These are phyloP conservation scores for Turritopsis dohrnii DNA, from an alignment of 30 jellyfish, hydroid and myxozoan species.

Conservation along the genomic window DNA sequence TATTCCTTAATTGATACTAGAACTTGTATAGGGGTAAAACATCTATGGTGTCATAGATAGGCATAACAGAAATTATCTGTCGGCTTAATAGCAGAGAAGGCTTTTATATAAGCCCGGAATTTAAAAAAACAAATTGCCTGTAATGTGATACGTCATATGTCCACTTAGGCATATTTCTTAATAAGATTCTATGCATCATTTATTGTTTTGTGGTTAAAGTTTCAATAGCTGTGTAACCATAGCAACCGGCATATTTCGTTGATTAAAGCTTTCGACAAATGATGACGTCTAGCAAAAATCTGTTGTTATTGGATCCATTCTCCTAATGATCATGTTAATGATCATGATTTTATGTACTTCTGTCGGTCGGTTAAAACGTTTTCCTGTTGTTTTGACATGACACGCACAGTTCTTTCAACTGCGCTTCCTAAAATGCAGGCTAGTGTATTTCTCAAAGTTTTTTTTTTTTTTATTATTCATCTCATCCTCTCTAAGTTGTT, in stretches of 20 bases:
- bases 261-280: background rate
- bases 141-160: background rate
- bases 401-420: no score
- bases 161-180: background rate
- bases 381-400: background rate
- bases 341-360: no score
- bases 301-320: background rate
- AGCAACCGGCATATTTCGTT: background rate
- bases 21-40: background rate
- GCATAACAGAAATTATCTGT: background rate
- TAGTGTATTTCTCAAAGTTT: no score
- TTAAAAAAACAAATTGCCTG: background rate
- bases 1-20: background rate
- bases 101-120: background rate
- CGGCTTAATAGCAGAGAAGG: background rate
- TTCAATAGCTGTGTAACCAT: background rate
- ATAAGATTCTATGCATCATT: background rate
- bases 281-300: background rate
- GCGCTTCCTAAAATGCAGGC: no score
- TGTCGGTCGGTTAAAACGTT: no score
- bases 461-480: no score
- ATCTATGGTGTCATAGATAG: background rate
- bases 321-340: no score
- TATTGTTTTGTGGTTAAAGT: background rate
- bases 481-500: no score